Conservation (phyloP, 2,888 invertebrate genomes). For the Ormyrus rosae region DNA sequence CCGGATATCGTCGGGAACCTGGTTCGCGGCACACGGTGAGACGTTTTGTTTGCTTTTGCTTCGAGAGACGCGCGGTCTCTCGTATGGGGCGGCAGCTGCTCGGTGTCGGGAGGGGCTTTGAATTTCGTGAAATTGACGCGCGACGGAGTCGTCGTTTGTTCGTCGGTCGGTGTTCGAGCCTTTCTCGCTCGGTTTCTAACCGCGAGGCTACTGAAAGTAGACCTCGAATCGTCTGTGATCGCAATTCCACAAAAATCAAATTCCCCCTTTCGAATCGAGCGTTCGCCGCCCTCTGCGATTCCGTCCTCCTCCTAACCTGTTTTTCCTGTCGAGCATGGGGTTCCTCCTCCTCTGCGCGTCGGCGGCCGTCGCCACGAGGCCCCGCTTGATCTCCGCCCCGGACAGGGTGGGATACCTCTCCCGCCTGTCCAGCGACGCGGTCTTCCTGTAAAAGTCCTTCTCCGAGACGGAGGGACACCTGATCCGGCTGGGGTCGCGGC, state of each 20-base stretch:
- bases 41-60: not conserved
- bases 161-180: not conserved
- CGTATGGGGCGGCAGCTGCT: too few species aligned
- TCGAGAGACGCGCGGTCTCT: not conserved
- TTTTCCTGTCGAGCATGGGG: conserved; percentile 71
- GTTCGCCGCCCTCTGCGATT: too few species aligned
- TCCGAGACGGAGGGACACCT: conserved; percentile 71
- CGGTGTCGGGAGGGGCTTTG: not conserved
- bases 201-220: too few species aligned
- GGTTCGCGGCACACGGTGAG: conserved; percentile 55
- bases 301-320: conserved; percentile 60
- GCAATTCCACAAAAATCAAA: not conserved
- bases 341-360: conserved; percentile 59
- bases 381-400: conserved; percentile 69
- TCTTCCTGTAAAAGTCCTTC: conserved; percentile 71
- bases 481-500: conserved; percentile 59
- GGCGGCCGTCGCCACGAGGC: conserved; percentile 56
- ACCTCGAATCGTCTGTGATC: not conserved
- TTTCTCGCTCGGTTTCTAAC: not conserved
- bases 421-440: conserved; percentile 68
- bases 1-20: conserved; percentile 72
- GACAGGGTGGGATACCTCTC: conserved; percentile 72
- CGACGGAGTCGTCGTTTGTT: not conserved
- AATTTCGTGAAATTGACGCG: conserved; percentile 28
- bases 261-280: not conserved